phyloP scores from a whole-genome alignment of 2,888 invertebrate species.

The Chrysopilus asiliformis region DNA sequence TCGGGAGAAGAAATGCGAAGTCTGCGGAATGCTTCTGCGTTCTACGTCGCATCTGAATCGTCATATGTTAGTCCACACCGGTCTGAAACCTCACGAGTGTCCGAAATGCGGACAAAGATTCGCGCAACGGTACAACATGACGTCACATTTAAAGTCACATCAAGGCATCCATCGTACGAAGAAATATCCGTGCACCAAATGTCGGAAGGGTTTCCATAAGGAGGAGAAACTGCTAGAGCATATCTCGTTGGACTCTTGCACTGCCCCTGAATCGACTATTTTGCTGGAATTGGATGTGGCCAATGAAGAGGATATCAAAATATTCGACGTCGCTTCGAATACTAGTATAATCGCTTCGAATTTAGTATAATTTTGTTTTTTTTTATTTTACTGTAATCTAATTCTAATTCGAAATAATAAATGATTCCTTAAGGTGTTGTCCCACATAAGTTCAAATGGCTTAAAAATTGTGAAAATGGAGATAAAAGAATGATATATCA shows the following conservation, averaged over 20 bases:
- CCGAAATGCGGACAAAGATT: slow-evolving; percentile 15
- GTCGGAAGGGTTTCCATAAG: slow-evolving; percentile 1
- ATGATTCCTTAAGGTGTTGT: too few species aligned
- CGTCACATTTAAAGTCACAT: slow-evolving; percentile 8
- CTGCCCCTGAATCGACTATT: background rate
- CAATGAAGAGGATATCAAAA: too few species aligned
- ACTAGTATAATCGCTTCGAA: too few species aligned
- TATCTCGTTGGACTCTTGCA: background rate
- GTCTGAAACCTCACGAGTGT: slow-evolving; percentile 17
- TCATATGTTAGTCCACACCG: slow-evolving; percentile 37
- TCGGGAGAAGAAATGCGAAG: slow-evolving; percentile 22
- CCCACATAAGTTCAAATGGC: too few species aligned
- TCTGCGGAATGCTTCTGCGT: slow-evolving; percentile 34
- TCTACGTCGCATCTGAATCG: slow-evolving; percentile 38
- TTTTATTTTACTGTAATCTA: too few species aligned
- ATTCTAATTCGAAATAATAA: too few species aligned
- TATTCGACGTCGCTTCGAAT: too few species aligned
- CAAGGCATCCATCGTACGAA: slow-evolving; percentile 7
- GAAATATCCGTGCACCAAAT: slow-evolving; percentile 4
- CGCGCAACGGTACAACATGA: slow-evolving; percentile 15
- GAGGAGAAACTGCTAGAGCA: slow-evolving; percentile 4
- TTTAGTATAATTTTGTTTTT: too few species aligned
- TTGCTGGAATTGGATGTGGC: too few species aligned
- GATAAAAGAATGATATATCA: too few species aligned
- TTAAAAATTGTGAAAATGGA: too few species aligned